Percentiles rank a stretch among this genome's conserved stretches.
Conservation (phyloP, 2,797 vertebrate species). For the Acanthurus tractus region DNA sequence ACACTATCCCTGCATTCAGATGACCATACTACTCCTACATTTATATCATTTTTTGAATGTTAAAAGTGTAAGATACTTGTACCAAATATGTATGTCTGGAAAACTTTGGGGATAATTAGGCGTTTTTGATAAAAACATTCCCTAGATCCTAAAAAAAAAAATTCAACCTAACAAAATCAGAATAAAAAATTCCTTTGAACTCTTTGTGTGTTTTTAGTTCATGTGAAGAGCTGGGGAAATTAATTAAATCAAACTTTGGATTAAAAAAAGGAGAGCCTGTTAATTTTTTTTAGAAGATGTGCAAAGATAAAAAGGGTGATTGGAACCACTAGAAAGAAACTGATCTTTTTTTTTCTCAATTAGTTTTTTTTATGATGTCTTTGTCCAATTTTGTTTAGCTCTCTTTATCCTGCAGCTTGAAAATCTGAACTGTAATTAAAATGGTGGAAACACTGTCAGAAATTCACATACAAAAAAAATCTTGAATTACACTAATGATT, state of each 20-base stretch:
- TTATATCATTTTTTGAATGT: too few species aligned
- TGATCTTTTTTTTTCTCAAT: not conserved
- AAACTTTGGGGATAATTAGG: not conserved
- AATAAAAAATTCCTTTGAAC: not conserved
- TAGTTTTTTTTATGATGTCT: too few species aligned
- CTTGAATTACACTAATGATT: not conserved
- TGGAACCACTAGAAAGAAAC: not conserved
- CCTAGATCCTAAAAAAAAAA: not conserved
- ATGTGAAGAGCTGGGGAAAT: not conserved
- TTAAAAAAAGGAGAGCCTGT: not conserved
- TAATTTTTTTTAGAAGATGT: not conserved
- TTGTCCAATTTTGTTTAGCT: not conserved
- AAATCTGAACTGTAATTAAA: conserved; percentile 14
- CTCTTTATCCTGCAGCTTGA: not conserved
- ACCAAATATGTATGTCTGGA: not conserved
- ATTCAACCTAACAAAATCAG: not conserved
- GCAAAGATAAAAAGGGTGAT: conserved; percentile 5
- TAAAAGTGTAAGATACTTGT: too few species aligned
- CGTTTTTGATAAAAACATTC: not conserved
- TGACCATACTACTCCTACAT: not conserved
- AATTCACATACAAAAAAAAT: not conserved
- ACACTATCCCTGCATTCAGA: not conserved
- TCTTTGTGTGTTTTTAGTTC: not conserved
- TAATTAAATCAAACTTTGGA: conserved; percentile 5
- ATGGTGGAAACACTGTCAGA: not conserved